phyloP scores from a whole-genome alignment of 2,113 vertebrate genomes.

The Oryzias celebensis region DNA sequence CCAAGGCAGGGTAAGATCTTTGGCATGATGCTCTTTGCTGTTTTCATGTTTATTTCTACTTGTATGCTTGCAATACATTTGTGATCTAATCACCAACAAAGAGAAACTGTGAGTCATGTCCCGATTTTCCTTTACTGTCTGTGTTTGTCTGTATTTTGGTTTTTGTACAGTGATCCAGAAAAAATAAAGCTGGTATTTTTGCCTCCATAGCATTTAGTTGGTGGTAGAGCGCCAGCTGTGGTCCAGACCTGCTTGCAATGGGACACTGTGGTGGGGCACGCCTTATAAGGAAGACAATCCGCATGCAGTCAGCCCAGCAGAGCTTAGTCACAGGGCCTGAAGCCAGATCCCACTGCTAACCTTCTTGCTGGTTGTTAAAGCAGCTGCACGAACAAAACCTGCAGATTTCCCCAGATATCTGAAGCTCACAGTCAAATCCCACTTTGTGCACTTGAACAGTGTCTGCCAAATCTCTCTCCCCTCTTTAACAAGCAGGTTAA shows the following conservation, averaged over 20 bases:
- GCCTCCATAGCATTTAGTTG: conserved; percentile 36
- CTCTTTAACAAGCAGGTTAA: conserved; percentile 19
- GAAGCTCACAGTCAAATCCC: conserved; percentile 7
- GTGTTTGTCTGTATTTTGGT: conserved; percentile 44
- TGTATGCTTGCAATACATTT: conserved; percentile 6
- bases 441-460: conserved; percentile 2
- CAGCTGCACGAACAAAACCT: conserved; percentile 40
- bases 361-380: conserved; percentile 40
- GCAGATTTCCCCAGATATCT: conserved; percentile 16
- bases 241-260: conserved; percentile 43
- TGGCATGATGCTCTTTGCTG: conserved; percentile 33
- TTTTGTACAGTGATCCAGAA: conserved; percentile 37
- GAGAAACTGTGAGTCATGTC: conserved; percentile 48
- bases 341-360: conserved; percentile 59
- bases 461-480: conserved; percentile 3
- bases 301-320: conserved; percentile 45
- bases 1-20: conserved; percentile 71
- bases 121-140: conserved; percentile 17
- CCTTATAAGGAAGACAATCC: conserved; percentile 76
- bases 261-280: conserved; percentile 51
- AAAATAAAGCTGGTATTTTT: conserved; percentile 36
- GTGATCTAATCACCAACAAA: conserved; percentile 17
- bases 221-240: conserved; percentile 46
- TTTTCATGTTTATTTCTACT: conserved; percentile 12
- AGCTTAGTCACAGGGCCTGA: conserved; percentile 62